Evolutionary conservation across 2,113 vertebrate species (phyloP), one percentile per base, ranked within the genome.

Genomic region (Eublepharis macularius): DNA sequence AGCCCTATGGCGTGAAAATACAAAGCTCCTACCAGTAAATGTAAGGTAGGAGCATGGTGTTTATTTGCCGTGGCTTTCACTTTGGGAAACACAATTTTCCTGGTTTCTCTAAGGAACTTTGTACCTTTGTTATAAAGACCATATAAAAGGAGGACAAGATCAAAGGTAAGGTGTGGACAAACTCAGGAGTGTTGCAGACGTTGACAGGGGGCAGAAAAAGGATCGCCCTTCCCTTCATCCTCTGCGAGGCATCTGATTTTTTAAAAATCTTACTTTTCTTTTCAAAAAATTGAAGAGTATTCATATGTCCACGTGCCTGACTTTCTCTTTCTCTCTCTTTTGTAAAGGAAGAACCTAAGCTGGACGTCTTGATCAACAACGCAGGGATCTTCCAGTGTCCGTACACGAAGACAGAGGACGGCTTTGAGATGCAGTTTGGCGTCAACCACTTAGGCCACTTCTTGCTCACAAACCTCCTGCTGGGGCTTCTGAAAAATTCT

Each of bases 371-470:
- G 63, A 96, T 99, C 93, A 99, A 99, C 92, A 99, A 99, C 0
- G 98, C 98, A 0, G 98, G 98, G 29, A 14, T 99, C 92, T 99
- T 98, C 96, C 98, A 98, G 92, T 99, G 98, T 91, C 98, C 98
- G 0, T 98, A 98, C 88, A 95, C 94, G 86, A 98, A 97, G 96
- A 99, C 98, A 0, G 98, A 98, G 90, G 98, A 99, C 39, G 98
- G 98, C 5, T 99, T 99, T 93, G 98, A 99, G 94, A 98, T 98
- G 98, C 98, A 99, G 74, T 96, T 99, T 6, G 98, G 97, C 2
- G 98, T 99, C 86, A 99, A 99, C 91, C 98, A 99, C 88, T 95
- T 99, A 81, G 98, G 98, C 26, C 98, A 99, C 94, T 98, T 99
- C 94, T 96, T 99, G 47, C 97, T 99, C 90, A 99, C 98, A 63